Evolutionary conservation across 2,888 invertebrate species (phyloP), one percentile per base, ranked within the genome.

Genomic region (Melanargia galathea): DNA sequence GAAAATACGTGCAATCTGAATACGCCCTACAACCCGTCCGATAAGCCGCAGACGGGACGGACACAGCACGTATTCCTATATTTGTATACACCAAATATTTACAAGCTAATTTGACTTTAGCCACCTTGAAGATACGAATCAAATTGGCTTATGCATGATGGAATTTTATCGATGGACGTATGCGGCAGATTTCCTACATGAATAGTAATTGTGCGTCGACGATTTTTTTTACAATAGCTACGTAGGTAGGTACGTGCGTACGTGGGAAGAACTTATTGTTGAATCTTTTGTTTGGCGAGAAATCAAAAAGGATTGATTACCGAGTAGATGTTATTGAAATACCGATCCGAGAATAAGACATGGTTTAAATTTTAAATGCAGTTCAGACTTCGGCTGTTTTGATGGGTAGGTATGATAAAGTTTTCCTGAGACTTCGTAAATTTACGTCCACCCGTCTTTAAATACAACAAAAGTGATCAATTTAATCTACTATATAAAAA

Each of bases 31-130:
- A 54, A 59, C 40, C 33, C 58, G 35, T 65, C 65, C 66, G 66
- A 65, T 67, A 67, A 68, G 68, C 68, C 62, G 66, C 67, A 67
- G 69, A 66, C 69, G 63, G 63, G 26, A 18, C 69, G 63, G 63
- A 13, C 18, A 22, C 24, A 59, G 58, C 38, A 46, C 45, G 16
- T 30, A n/a, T 48, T 48, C 48, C 52, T 35, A 35, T 40, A 33
- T 24, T 24, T 58, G 46, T 62, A 52, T 55, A 54, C 45, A 57
- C 20, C 4, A 43, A 40, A 56, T 46, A 6, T 38, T 13, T n/a
- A 58, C 64, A 62, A 40, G 52, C 62, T 52, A 62, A 54, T 62
- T 65, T 65, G 54, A 58, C 54, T 49, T 46, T 49, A 52, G 62
- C 58, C 54, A 54, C 38, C 58, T 46, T 22, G 18, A 62, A 48